Evolutionary conservation across 2,797 vertebrate species (phyloP).

Genomic region (Platalea minor): DNA sequence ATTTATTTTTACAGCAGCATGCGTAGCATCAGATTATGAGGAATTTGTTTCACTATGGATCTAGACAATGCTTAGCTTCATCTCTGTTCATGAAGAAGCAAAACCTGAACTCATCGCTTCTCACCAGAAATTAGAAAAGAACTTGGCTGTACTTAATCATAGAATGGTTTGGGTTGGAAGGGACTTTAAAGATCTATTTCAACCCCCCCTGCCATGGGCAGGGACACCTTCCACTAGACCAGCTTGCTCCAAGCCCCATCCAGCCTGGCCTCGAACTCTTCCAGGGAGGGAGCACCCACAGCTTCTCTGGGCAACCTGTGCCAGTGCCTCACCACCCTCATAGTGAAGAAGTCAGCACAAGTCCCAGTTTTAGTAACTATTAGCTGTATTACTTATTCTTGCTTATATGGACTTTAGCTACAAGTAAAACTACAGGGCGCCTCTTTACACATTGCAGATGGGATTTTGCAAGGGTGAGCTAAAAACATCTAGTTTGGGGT

Average conservation of each 20-base stretch:
- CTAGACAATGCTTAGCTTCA: neutral
- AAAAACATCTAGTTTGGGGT: neutral
- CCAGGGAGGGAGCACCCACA: no score
- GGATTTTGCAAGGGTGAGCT: neutral
- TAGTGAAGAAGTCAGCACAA: neutral
- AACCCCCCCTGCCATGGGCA: no score
- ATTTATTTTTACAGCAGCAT: neutral
- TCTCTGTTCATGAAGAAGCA: neutral
- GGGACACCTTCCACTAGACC: no score
- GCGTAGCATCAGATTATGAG: neutral
- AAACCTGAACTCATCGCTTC: neutral
- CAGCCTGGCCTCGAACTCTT: no score
- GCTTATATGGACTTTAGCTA: neutral
- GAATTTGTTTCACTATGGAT: neutral
- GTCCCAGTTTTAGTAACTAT: neutral
- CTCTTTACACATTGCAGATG: accelerated
- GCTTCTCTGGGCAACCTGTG: no score
- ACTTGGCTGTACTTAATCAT: neutral
- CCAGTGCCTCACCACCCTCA: no score
- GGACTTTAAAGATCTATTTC: no score
- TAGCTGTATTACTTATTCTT: neutral
- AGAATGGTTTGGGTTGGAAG: no score
- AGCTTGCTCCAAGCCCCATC: no score
- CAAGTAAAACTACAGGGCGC: neutral
- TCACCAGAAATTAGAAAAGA: neutral